Percentiles rank a stretch among this genome's conserved stretches.
These are phyloP conservation scores for Dicyrtoma fusca DNA, from an alignment of 2,888 invertebrate genomes.

Conservation along the genomic window DNA sequence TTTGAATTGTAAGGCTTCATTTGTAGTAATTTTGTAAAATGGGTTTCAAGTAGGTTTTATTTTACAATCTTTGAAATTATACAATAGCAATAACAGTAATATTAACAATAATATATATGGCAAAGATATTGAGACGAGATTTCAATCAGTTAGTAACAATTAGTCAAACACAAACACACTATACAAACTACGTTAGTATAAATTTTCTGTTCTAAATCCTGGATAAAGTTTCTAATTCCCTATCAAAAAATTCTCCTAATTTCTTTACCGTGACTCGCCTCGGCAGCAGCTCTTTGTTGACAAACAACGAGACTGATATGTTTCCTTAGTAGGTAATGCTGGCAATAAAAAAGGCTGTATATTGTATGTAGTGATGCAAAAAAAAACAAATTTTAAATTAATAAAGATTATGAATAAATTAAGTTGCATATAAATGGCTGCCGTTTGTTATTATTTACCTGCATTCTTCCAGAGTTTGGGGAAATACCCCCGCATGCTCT, in stretches of 20 bases:
- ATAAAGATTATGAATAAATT: not conserved
- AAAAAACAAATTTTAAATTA: not conserved
- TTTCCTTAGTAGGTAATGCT: not conserved
- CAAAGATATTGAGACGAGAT: no score
- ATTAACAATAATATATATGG: no score
- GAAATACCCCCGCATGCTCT: not conserved
- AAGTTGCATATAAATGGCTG: not conserved
- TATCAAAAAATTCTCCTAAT: not conserved
- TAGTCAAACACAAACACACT: no score
- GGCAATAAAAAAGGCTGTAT: not conserved
- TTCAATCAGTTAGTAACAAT: no score
- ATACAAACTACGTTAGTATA: no score
- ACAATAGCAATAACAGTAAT: no score
- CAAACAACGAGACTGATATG: not conserved
- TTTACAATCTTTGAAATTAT: no score
- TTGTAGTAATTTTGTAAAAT: no score
- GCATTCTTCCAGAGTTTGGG: not conserved
- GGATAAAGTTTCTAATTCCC: not conserved
- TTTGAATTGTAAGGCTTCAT: no score
- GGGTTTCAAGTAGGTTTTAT: no score
- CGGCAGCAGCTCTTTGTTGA: slow-evolving; percentile 6
- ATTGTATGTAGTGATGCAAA: no score
- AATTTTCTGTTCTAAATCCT: no score
- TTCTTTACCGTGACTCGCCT: not conserved
- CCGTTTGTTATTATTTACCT: not conserved